phyloP scores from a whole-genome alignment of 2,797 vertebrate species.

The Anguilla marmorata region DNA sequence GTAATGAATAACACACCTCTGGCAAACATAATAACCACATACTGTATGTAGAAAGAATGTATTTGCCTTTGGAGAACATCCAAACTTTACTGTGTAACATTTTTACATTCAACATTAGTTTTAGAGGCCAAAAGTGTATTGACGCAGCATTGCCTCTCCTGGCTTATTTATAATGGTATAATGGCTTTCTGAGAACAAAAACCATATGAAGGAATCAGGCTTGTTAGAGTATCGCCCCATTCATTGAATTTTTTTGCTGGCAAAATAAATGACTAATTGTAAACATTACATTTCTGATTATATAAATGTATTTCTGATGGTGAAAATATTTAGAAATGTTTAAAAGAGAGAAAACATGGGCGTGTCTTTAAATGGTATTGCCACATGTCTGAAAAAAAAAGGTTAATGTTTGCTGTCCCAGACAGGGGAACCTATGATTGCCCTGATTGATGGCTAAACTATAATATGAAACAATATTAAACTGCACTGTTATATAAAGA shows the following conservation, averaged over 20 bases:
- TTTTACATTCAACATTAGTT: background rate
- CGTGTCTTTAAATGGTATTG: background rate
- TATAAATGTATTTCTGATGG: background rate
- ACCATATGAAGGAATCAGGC: background rate
- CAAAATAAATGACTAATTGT: background rate
- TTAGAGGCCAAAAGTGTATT: background rate
- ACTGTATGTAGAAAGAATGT: background rate
- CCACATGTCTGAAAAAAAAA: background rate
- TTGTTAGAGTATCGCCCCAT: background rate
- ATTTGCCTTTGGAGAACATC: background rate
- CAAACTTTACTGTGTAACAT: background rate
- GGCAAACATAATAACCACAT: background rate
- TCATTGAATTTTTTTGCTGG: background rate
- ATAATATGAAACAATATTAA: background rate
- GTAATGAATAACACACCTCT: background rate
- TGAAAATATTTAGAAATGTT: background rate
- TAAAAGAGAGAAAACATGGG: background rate
- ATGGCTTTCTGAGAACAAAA: background rate
- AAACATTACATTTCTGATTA: background rate
- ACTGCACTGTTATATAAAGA: background rate
- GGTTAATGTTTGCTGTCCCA: background rate
- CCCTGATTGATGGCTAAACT: background rate
- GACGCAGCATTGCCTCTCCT: background rate
- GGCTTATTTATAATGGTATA: background rate
- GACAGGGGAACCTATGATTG: background rate